These are phyloP conservation scores for Drosophila stalkeri DNA, from an alignment of 2,888 invertebrate species.

Conservation along the genomic window DNA sequence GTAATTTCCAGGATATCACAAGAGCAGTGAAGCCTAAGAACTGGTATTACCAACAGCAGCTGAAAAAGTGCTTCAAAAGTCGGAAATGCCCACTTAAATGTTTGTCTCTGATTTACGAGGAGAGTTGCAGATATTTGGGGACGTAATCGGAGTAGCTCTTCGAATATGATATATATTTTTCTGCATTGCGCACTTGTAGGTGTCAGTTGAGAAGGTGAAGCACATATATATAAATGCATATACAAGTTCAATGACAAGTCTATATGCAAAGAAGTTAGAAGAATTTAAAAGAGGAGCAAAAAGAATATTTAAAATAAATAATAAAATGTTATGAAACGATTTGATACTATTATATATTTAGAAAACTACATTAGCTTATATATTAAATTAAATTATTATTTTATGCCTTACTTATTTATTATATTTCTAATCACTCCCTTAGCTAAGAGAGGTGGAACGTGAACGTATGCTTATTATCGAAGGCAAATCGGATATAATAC, in stretches of 20 bases:
- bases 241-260: not conserved
- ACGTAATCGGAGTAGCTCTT: slow-evolving; percentile 5
- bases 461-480: slow-evolving; percentile 88
- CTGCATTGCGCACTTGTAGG: slow-evolving; percentile 44
- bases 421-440: not conserved
- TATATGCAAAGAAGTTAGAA: not conserved
- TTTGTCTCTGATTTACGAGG: slow-evolving; percentile 17
- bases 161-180: slow-evolving; percentile 17
- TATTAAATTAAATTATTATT: not conserved
- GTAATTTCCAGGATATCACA: not conserved
- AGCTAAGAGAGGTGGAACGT: slow-evolving; percentile 87
- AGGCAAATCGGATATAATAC: slow-evolving; percentile 87
- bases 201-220: slow-evolving; percentile 5
- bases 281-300: not conserved
- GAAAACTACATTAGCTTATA: not conserved
- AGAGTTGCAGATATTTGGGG: slow-evolving; percentile 11
- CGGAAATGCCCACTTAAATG: slow-evolving; percentile 53
- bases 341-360: not conserved
- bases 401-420: not conserved
- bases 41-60: slow-evolving; percentile 22
- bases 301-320: not conserved
- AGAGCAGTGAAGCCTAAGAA: not conserved
- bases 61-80: slow-evolving; percentile 25
- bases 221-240: not conserved
- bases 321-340: not conserved